A percentile compares a stretch with the other conserved stretches of the same genome.
These are phyloP conservation scores for Saccostrea echinata DNA, from an alignment of 1,140 invertebrate species.

Conservation along the genomic window DNA sequence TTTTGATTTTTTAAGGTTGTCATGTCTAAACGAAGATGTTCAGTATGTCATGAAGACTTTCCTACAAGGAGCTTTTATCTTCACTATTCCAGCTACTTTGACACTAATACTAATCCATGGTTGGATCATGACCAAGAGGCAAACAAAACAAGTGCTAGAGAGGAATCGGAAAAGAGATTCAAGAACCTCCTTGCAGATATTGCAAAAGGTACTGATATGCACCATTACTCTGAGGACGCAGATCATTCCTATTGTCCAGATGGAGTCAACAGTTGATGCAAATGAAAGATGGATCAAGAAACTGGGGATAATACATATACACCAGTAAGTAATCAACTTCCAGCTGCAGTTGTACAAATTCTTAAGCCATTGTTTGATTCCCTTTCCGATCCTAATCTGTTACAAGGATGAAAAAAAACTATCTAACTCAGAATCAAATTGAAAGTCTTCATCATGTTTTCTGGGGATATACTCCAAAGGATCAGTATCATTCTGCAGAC, in stretches of 20 bases:
- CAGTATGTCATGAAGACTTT: too few relatives aligned
- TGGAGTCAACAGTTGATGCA: slow-evolving; percentile 3
- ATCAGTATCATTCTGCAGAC: background rate
- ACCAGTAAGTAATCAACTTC: slow-evolving; percentile 1
- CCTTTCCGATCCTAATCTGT: background rate
- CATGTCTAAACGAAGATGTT: too few relatives aligned
- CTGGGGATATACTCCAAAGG: slow-evolving; percentile 18
- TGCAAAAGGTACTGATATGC: too few relatives aligned
- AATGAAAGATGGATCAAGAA: slow-evolving; percentile 24
- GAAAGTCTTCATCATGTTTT: slow-evolving; percentile 32
- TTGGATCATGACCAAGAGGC: too few relatives aligned
- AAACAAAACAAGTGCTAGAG: too few relatives aligned
- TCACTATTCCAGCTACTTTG: too few relatives aligned
- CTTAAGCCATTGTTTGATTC: slow-evolving; percentile 27
- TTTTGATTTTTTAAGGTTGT: too few relatives aligned
- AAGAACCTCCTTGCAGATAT: too few relatives aligned
- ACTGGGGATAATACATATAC: background rate
- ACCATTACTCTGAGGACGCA: slow-evolving; percentile 11
- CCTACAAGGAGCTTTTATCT: too few relatives aligned
- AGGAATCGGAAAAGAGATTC: too few relatives aligned
- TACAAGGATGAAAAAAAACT: background rate
- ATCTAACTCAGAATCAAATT: slow-evolving; percentile 21
- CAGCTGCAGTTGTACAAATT: too few relatives aligned
- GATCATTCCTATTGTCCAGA: slow-evolving; percentile 5
- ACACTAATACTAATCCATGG: too few relatives aligned